A percentile compares a stretch with the other conserved stretches of the same genome.
These are phyloP conservation scores for Pampusana beccarii DNA, from an alignment of 2,113 vertebrate species.

Conservation along the genomic window DNA sequence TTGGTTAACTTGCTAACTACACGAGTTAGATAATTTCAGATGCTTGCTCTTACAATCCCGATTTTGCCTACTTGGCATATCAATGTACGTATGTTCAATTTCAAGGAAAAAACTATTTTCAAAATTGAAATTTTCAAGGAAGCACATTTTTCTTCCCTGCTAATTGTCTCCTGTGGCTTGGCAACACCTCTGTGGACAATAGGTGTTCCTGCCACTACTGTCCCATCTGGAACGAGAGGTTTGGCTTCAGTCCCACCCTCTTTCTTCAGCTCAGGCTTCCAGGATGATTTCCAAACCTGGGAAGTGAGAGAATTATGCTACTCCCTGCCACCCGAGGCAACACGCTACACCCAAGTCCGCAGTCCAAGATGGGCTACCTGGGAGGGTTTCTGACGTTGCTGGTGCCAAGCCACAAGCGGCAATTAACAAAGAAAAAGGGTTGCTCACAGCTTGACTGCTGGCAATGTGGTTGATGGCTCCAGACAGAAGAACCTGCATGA, in stretches of 20 bases:
- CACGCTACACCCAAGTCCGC: conserved; percentile 36
- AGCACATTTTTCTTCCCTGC: background rate
- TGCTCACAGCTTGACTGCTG: background rate
- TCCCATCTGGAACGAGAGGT: conserved; percentile 35
- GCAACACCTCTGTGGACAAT: conserved; percentile 25
- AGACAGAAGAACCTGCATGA: background rate
- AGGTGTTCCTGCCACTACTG: conserved; percentile 44
- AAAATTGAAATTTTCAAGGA: background rate
- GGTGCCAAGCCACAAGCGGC: conserved; percentile 43
- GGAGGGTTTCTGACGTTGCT: conserved; percentile 43
- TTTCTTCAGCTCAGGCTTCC: conserved; percentile 39
- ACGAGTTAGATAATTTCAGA: background rate
- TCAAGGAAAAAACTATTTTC: background rate
- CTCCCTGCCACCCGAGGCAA: conserved; percentile 12
- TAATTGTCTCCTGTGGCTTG: conserved; percentile 45
- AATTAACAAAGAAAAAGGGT: conserved; percentile 43
- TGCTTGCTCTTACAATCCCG: background rate
- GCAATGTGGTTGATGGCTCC: conserved; percentile 10
- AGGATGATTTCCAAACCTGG: conserved; percentile 41
- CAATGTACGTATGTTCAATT: background rate
- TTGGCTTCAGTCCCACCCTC: conserved; percentile 43
- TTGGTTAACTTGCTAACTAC: background rate
- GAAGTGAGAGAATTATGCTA: conserved; percentile 20
- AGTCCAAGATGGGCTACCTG: conserved; percentile 49
- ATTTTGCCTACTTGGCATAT: background rate